These are phyloP conservation scores for Lepus townsendii DNA, from an alignment of 2,797 vertebrate species.

Conservation along the genomic window DNA sequence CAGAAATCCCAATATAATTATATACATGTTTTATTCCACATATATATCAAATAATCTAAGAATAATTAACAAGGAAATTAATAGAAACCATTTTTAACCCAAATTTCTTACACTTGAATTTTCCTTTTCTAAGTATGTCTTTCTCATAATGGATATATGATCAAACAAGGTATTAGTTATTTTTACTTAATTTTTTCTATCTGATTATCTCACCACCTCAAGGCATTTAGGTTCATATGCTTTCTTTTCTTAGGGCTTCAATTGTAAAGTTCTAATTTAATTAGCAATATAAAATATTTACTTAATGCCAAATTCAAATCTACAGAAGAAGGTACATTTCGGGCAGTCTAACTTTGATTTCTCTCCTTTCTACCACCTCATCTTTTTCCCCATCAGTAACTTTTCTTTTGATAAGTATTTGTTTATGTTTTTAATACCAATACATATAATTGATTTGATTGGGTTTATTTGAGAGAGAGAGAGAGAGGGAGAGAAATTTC, in stretches of 20 bases:
- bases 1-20: neutral
- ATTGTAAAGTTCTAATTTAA: slow-evolving; percentile 55
- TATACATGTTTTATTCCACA: neutral
- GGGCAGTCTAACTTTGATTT: neutral
- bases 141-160: neutral
- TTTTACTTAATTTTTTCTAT: neutral
- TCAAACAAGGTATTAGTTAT: neutral
- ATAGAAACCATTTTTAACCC: neutral
- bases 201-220: neutral
- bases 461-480: too few relatives aligned
- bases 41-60: neutral
- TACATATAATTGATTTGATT: neutral
- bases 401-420: neutral
- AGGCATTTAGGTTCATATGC: neutral
- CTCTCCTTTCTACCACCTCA: neutral
- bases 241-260: neutral
- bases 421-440: neutral
- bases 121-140: neutral
- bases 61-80: slow-evolving; percentile 3
- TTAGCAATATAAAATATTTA: slow-evolving; percentile 15
- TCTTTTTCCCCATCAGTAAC: neutral
- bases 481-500: too few relatives aligned
- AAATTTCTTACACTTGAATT: neutral
- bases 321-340: neutral
- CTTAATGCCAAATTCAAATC: neutral